A percentile compares a stretch with the other conserved stretches of the same genome.
Evolutionary conservation across 1,140 invertebrate genomes (phyloP).

Genomic region (Polyergus mexicanus): DNA sequence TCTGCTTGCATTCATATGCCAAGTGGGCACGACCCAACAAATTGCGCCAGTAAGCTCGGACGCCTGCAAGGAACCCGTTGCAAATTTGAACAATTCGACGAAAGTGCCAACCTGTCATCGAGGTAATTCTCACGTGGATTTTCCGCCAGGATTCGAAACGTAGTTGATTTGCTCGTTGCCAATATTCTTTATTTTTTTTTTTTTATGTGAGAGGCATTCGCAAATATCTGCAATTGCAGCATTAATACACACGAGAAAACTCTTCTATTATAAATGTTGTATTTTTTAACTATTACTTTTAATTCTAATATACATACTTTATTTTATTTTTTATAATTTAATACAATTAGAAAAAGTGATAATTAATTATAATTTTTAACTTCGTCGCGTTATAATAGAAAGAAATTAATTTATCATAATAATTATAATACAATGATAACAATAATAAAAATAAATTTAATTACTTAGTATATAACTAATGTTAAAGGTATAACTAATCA

Average conservation of each 20-base stretch:
- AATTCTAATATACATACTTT: not conserved
- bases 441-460: constrained; percentile 16
- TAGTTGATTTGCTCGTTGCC: not conserved
- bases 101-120: constrained; percentile 58
- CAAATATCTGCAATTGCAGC: not conserved
- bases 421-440: not conserved
- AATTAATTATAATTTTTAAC: not conserved
- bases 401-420: constrained; percentile 7
- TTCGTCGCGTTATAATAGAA: not conserved
- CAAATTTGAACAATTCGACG: constrained; percentile 66
- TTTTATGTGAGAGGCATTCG: not conserved
- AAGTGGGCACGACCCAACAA: constrained; percentile 71
- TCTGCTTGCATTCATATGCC: constrained; percentile 71
- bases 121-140: constrained; percentile 35
- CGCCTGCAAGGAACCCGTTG: constrained; percentile 33
- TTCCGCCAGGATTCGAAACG: not conserved
- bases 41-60: constrained; percentile 71
- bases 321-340: not conserved
- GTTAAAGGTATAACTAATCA: not conserved
- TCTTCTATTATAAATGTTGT: not conserved
- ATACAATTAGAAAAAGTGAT: not conserved
- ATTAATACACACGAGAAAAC: not conserved
- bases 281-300: constrained; percentile 18
- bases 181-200: not conserved
- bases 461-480: not conserved